Evolutionary conservation across 2,113 vertebrate genomes (phyloP), one percentile per base, ranked within the genome.

Genomic region (Ia io): DNA sequence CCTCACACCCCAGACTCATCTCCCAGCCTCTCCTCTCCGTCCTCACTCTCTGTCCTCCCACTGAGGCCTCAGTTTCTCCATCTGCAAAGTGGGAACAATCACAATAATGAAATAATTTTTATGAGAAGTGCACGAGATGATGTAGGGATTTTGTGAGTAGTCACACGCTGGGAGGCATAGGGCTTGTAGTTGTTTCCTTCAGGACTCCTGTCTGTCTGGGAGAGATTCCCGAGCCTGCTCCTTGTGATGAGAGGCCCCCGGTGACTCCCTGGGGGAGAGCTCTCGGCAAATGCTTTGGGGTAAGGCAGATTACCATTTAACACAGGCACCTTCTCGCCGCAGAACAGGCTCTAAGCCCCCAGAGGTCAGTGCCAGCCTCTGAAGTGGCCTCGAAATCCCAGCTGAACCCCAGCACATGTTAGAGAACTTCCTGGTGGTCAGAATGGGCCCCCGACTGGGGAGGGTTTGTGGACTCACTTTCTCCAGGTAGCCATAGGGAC

Each of bases 401-500:
- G 14, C 73, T 5, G 47, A 61, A 78, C n/a, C 35, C 47, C 32
- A 14, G 22, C 14, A 2, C 16, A 0, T 1, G 1, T 7, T 59
- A 4, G 11, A 40, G 37, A 51, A 44, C 35, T 56, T 67, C 28
- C n/a, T 20, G 35, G 1, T 40, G 20, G 25, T 74, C 6, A 35
- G 32, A 9, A 18, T 12, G 9, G 44, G 35, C 47, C 35, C 59
- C 49, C 18, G 17, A 11, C 65, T 13, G 35, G 30, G n/a, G 44
- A 56, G 44, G 30, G 20, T n/a, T 40, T 42, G 51, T 51, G 40
- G 82, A 37, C 32, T 35, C 69, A 18, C 18, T 56, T 88, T 35
- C 83, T 61, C 51, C 35, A 1, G 8, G 22, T 14, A 44, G 32
- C 11, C 0, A 0, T 18, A 2, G 3, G 20, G 12, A 56, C 35